A percentile compares a stretch with the other conserved stretches of the same genome.
Evolutionary conservation across 2,113 vertebrate species (phyloP).

Genomic region (Lycocorax pyrrhopterus): DNA sequence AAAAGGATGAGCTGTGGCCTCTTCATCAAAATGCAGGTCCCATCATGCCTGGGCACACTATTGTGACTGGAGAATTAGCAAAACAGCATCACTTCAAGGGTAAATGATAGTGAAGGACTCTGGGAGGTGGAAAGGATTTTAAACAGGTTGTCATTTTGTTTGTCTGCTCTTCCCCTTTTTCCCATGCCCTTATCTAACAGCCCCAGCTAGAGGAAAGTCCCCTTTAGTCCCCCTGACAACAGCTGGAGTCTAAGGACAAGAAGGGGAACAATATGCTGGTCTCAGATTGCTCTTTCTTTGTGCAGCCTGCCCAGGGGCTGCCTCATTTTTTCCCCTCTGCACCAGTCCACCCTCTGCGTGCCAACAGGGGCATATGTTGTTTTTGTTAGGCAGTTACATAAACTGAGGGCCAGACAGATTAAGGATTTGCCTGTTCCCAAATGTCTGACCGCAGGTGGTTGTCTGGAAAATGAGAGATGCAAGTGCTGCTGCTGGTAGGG

Average conservation of each 20-base stretch:
- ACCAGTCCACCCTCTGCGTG: neutral
- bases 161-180: neutral
- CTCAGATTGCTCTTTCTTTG: neutral
- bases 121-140: neutral
- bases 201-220: neutral
- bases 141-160: neutral
- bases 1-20: neutral
- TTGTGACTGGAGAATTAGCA: neutral
- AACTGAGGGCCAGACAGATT: conserved; percentile 46
- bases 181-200: neutral
- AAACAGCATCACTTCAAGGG: neutral
- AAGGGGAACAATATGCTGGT: fast-evolving
- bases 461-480: neutral
- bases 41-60: neutral
- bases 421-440: conserved; percentile 35
- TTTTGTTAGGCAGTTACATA: conserved; percentile 14
- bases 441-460: neutral
- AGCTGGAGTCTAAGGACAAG: neutral
- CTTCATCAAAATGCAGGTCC: neutral
- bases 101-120: neutral
- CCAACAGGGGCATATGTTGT: neutral
- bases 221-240: neutral
- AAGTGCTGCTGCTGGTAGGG: neutral
- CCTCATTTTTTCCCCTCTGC: neutral
- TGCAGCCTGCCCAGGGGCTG: neutral